These are phyloP conservation scores for Drosophila infuscata DNA, from an alignment of 2,888 invertebrate genomes.

Conservation along the genomic window DNA sequence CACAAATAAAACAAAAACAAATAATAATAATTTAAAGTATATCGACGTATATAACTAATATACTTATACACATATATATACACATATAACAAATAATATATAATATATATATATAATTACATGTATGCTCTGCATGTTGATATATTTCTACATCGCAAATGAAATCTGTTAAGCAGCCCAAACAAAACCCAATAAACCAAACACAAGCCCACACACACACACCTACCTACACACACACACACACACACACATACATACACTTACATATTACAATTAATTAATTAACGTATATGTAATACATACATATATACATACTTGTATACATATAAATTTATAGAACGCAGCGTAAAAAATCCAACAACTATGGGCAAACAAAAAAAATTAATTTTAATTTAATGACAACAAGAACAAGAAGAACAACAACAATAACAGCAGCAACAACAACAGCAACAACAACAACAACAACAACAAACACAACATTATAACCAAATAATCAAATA, in stretches of 20 bases:
- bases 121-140: conserved; percentile 24
- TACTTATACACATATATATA: conserved; percentile 28
- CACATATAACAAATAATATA: conserved; percentile 31
- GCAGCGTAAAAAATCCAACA: conserved; percentile 38
- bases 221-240: conserved; percentile 39
- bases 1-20: conserved; percentile 31
- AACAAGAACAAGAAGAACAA: conserved; percentile 47
- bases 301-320: conserved; percentile 27
- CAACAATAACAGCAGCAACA: conserved; percentile 34
- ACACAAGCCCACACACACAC: conserved; percentile 39
- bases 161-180: conserved; percentile 63
- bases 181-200: conserved; percentile 67
- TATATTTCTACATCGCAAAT: conserved; percentile 56
- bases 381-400: conserved; percentile 76
- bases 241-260: conserved; percentile 37
- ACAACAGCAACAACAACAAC: conserved; percentile 32
- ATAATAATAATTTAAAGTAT: conserved; percentile 53
- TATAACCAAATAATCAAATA: conserved; percentile 57
- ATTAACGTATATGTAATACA: conserved; percentile 61
- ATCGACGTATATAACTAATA: conserved; percentile 34
- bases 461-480: conserved; percentile 51
- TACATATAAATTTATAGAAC: conserved; percentile 41
- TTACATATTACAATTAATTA: conserved; percentile 74
- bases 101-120: conserved; percentile 15
- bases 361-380: conserved; percentile 55